Percentiles rank a stretch among this genome's conserved stretches.
These are phyloP conservation scores for Poeciliopsis paucimaculata DNA, from an alignment of 2,797 vertebrate genomes.

Conservation along the genomic window DNA sequence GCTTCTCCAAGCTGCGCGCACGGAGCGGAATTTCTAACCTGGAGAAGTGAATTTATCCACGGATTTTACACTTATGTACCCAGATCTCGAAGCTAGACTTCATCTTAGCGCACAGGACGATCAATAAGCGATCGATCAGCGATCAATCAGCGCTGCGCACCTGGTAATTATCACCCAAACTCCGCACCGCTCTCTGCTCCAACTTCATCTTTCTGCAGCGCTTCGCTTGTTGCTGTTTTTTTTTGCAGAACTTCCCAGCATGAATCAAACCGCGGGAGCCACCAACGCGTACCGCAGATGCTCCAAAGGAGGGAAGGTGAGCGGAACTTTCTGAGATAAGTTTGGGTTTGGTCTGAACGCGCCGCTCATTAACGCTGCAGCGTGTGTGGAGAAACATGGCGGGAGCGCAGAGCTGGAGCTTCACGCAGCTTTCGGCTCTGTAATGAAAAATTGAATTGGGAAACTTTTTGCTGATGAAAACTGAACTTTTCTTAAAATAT, in stretches of 20 bases:
- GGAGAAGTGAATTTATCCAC: constrained; percentile 17
- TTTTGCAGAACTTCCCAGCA: constrained; percentile 69
- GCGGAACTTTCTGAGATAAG: constrained; percentile 7
- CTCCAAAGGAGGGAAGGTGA: constrained; percentile 91
- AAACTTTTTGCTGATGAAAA: neutral
- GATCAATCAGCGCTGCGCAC: neutral
- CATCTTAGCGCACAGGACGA: neutral
- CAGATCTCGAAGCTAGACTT: constrained; percentile 11
- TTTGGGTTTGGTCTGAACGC: neutral
- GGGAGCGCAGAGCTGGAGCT: neutral
- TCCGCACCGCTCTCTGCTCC: rapidly evolving
- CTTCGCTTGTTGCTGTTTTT: neutral
- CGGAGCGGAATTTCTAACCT: neutral
- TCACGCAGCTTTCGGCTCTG: neutral
- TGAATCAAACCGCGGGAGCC: constrained; percentile 96
- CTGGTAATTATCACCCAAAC: constrained; percentile 39
- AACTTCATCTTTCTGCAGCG: constrained; percentile 29
- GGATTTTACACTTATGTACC: constrained; percentile 24
- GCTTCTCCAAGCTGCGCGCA: neutral
- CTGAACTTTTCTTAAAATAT: neutral
- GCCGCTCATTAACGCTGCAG: neutral
- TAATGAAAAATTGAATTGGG: neutral
- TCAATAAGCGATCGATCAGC: neutral
- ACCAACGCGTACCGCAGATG: constrained; percentile 91
- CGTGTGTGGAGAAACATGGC: neutral